phyloP scores from a whole-genome alignment of 2,113 vertebrate genomes.

The Grantiella picta region DNA sequence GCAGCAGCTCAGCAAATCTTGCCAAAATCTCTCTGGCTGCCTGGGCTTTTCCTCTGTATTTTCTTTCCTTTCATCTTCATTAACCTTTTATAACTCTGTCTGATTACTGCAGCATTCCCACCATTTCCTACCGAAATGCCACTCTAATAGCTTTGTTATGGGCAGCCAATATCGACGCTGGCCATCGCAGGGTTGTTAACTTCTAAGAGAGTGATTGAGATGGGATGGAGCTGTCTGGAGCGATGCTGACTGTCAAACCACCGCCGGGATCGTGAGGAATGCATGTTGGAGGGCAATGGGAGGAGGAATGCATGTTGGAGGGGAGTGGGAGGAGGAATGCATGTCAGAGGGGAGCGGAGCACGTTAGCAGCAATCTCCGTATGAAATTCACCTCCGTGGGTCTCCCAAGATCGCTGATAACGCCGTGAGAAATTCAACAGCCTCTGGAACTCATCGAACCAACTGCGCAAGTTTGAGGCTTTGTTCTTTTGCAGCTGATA shows the following conservation, averaged over 20 bases:
- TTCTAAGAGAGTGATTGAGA: conserved; percentile 33
- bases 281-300: not conserved
- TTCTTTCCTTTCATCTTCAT: conserved; percentile 53
- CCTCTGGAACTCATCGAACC: not conserved
- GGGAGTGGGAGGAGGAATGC: not conserved
- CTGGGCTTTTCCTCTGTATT: conserved; percentile 23
- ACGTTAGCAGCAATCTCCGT: not conserved
- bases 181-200: conserved; percentile 23
- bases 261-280: not conserved
- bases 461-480: not conserved
- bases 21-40: conserved; percentile 38
- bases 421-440: conserved; percentile 13
- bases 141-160: conserved; percentile 44
- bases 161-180: not conserved
- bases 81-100: conserved; percentile 50
- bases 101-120: conserved; percentile 38
- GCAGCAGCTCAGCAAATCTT: conserved; percentile 28
- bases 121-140: conserved; percentile 30
- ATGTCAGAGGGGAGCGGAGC: not conserved
- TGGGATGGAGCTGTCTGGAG: conserved; percentile 16
- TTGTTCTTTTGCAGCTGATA: not conserved
- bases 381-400: not conserved
- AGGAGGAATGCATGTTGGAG: not conserved
- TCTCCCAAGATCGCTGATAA: conserved; percentile 5
- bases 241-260: not conserved